Base-by-base conservation (phyloP, 2,888 invertebrate species). In the Ichneumoninae sp. region DNA sequence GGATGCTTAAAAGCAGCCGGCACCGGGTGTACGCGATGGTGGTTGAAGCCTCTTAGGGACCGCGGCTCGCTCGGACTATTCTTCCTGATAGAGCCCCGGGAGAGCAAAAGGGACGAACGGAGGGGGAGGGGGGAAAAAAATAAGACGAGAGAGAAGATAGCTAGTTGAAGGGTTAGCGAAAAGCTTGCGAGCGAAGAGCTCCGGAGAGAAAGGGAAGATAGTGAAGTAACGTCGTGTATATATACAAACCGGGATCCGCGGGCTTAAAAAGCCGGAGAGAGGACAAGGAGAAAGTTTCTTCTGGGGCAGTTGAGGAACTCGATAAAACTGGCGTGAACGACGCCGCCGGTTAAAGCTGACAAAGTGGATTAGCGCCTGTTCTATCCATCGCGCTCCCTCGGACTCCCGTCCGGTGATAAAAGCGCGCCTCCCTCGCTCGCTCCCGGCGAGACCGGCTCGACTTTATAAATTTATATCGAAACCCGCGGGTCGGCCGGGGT, bases 291-390 rank as follows among this genome's bases (percentile, higher is more conserved):
- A 47, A 71, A 84, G 80, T 50, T 81, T 72, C 82, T 77, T 77
- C 79, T 74, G 65, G 36, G 44, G 50, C 40, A 52, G 78, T 82
- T 79, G 44, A 80, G 77, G 72, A 84, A 80, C 85, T 85, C 88
- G 87, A 88, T 89, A 84, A 89, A 89, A 88, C 83, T 82, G 50
- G 81, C 80, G 87, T 76, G 86, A 88, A 86, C 88, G 86, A 86
- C 82, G 86, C 81, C 85, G 85, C 86, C 85, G 85, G 87, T 89
- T 88, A 86, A 77, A 82, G 83, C 87, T 88, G 88, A 89, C 87
- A 89, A 89, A 89, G 88, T 89, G 86, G 88, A 89, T 89, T 88
- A 89, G 84, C 84, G 83, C 75, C 74, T 52, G 52, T 69, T 78
- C 54, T 66, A 54, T 66, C 66, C 78, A 40, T 62, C 62, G 54